Conservation (phyloP, 2,797 vertebrate genomes). For the Urophycis tenuis region DNA sequence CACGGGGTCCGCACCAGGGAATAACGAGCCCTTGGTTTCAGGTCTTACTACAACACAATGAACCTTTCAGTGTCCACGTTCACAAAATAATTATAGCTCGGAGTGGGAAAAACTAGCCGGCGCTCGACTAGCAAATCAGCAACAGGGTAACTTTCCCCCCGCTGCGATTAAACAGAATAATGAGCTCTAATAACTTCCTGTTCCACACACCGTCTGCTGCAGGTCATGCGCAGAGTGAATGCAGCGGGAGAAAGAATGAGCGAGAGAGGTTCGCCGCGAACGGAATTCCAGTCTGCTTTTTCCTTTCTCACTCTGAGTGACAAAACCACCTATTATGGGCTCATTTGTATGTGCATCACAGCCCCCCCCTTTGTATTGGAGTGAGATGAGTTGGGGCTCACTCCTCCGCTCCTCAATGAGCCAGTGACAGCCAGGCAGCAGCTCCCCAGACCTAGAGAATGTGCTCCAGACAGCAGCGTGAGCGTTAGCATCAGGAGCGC, state of each 20-base stretch:
- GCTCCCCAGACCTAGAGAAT: constrained; percentile 26
- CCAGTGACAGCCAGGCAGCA: constrained; percentile 42
- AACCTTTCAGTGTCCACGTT: constrained; percentile 29
- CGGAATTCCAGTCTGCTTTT: no score
- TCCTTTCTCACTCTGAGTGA: no score
- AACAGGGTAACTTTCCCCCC: constrained; percentile 9
- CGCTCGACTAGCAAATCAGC: constrained; percentile 24
- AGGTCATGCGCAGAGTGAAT: constrained; percentile 54
- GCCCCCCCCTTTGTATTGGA: constrained; percentile 49
- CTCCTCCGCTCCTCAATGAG: constrained; percentile 47
- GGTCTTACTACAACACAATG: constrained; percentile 38
- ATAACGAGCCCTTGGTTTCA: constrained; percentile 23
- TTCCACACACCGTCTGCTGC: constrained; percentile 55
- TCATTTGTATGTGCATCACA: constrained; percentile 72
- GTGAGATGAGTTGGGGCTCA: constrained; percentile 57
- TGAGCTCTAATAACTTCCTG: constrained; percentile 69
- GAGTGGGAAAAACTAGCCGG: constrained; percentile 36
- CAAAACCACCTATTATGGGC: constrained; percentile 61
- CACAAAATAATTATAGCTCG: constrained; percentile 36
- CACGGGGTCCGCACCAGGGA: constrained; percentile 25
- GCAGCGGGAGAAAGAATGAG: constrained; percentile 17
- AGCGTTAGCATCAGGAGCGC: constrained; percentile 44
- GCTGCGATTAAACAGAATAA: constrained; percentile 61
- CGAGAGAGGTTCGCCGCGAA: not conserved
- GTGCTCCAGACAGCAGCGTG: constrained; percentile 39